phyloP scores from a whole-genome alignment of 1,140 invertebrate genomes.

The Drosophila paulistorum region DNA sequence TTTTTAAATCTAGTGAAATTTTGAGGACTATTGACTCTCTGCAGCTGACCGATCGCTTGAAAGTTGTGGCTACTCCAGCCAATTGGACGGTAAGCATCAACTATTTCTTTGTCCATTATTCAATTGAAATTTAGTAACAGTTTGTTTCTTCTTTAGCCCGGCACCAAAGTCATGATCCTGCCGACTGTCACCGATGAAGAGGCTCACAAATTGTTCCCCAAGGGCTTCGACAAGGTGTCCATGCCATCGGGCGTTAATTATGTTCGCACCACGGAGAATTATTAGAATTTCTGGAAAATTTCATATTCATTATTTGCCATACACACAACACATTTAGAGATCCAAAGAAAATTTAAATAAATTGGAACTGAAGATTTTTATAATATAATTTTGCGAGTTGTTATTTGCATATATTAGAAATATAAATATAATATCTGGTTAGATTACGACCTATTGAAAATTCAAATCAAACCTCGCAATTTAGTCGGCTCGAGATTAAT shows the following conservation, averaged over 20 bases:
- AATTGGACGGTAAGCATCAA: slow-evolving; percentile 90
- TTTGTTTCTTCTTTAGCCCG: slow-evolving; percentile 84
- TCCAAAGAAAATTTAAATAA: background rate
- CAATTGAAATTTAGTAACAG: background rate
- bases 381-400: too few species aligned
- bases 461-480: too few species aligned
- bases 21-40: slow-evolving; percentile 94
- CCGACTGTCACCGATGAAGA: slow-evolving; percentile 90
- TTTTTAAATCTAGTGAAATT: slow-evolving; percentile 92
- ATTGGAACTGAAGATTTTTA: too few species aligned
- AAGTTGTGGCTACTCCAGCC: slow-evolving; percentile 92
- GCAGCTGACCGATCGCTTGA: slow-evolving; percentile 89
- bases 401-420: too few species aligned
- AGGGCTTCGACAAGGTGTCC: slow-evolving; percentile 86
- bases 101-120: background rate
- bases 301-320: slow-evolving; percentile 29
- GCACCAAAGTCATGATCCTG: slow-evolving; percentile 92
- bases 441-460: too few species aligned
- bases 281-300: slow-evolving; percentile 77
- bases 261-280: slow-evolving; percentile 89
- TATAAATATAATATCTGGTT: too few species aligned
- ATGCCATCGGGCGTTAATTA: slow-evolving; percentile 93
- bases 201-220: slow-evolving; percentile 88
- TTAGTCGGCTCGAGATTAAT: too few species aligned
- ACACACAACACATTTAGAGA: background rate